These are phyloP conservation scores for Sturnus vulgaris DNA, from an alignment of 2,113 vertebrate genomes.

Conservation along the genomic window DNA sequence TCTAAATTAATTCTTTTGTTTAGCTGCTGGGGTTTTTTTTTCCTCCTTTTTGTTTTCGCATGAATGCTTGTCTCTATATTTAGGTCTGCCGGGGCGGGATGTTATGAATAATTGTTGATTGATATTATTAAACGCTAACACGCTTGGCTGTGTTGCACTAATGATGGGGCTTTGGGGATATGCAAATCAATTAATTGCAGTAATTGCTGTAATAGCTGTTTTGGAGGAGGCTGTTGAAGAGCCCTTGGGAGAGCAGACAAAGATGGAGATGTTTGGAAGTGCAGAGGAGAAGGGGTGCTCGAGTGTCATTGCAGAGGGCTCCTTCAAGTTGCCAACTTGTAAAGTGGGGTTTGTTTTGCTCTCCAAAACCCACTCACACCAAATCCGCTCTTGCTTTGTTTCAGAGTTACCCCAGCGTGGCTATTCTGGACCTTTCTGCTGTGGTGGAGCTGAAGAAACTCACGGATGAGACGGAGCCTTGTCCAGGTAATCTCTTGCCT, in stretches of 20 bases:
- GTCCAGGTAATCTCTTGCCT: neutral
- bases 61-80: conserved; percentile 58
- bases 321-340: neutral
- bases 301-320: neutral
- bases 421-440: neutral
- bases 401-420: neutral
- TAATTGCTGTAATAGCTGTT: conserved; percentile 36
- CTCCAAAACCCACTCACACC: neutral
- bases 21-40: neutral
- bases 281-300: neutral
- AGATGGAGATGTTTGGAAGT: neutral
- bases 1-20: conserved; percentile 61
- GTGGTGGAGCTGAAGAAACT: neutral
- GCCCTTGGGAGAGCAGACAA: neutral
- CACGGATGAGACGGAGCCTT: neutral
- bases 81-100: conserved; percentile 23
- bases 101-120: conserved; percentile 55
- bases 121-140: conserved; percentile 56
- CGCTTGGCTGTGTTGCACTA: conserved; percentile 60
- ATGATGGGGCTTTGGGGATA: conserved; percentile 55
- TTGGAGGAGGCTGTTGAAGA: conserved; percentile 31
- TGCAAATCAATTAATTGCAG: conserved; percentile 62
- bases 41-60: conserved; percentile 13
- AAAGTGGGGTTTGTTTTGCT: neutral
- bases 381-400: neutral